Base-by-base conservation (phyloP, 2,888 invertebrate species). In the Sarcophaga rosellei region DNA sequence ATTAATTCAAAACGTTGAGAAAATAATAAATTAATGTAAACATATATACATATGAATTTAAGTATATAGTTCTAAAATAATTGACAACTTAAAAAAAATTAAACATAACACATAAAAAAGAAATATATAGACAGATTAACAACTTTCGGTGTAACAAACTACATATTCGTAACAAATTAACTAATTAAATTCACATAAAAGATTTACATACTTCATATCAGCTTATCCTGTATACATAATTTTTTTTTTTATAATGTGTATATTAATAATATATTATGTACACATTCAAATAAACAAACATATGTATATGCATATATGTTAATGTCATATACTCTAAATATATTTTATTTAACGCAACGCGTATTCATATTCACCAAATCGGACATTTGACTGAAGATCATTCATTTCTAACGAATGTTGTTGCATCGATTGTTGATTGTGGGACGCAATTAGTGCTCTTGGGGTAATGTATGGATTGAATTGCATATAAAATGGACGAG, bases 101-200 rank as follows among this genome's bases (percentile, higher is more conserved):
- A n/a, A 87, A 88, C 69, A 79, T 76, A 83, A 82, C 75, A 84
- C 80, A 77, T 83, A 89, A 88, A 88, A 89, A 86, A 87, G 87
- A 88, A 87, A 87, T 68, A 75, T 77, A 76, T 72, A 76, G 76
- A 82, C 75, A 82, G 91, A 89, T 90, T 91, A 91, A 91, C 91
- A 91, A 91, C 91, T 91, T 86, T 84, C 74, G 74, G 86, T 83
- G 79, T 87, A 88, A 88, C 88, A 88, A 91, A 91, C 91, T 91
- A 83, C 65, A 76, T 76, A 87, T 75, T 86, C 74, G 85, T 88
- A 88, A 88, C 88, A 88, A 88, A 88, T 88, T 88, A 75, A 83
- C 88, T 88, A 87, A 86, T 88, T 81, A 88, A 86, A 82, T 87
- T 87, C 76, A 86, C 77, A 84, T 88, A 87, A 87, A 82, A 82